A percentile compares a stretch with the other conserved stretches of the same genome.
These are phyloP conservation scores for Julus scandinavius DNA, from an alignment of 2,888 invertebrate species.

Conservation along the genomic window DNA sequence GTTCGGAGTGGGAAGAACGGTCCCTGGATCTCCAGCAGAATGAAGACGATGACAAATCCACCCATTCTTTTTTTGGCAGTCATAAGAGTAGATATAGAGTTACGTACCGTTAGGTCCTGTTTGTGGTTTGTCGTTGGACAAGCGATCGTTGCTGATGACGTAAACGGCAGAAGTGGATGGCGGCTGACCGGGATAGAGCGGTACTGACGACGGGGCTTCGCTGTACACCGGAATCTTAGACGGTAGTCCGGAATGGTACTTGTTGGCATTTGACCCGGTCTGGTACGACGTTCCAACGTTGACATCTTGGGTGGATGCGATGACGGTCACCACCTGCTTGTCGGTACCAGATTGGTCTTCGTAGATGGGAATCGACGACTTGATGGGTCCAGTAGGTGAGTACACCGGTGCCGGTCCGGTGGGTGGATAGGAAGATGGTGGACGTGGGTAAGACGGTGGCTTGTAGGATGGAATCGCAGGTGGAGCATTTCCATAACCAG, in stretches of 20 bases:
- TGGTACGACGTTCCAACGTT: constrained; percentile 52
- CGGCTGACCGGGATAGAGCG: constrained; percentile 13
- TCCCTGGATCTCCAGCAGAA: too few relatives aligned
- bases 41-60: too few relatives aligned
- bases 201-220: not conserved
- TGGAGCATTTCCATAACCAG: not conserved
- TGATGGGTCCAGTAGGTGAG: not conserved
- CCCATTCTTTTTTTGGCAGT: not conserved
- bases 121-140: constrained; percentile 36
- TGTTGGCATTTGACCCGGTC: not conserved
- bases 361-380: constrained; percentile 47
- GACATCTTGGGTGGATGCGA: constrained; percentile 40
- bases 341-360: constrained; percentile 3
- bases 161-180: constrained; percentile 50
- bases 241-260: constrained; percentile 3
- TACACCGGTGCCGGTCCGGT: not conserved
- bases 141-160: constrained; percentile 22
- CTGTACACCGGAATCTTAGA: constrained; percentile 12
- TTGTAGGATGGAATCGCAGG: constrained; percentile 1
- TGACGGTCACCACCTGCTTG: constrained; percentile 44
- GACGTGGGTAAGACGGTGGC: not conserved
- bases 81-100: not conserved
- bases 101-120: not conserved
- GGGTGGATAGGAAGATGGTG: not conserved
- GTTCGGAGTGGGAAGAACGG: too few relatives aligned